Percentiles rank a stretch among this genome's conserved stretches.
Evolutionary conservation across 1,140 invertebrate species (phyloP).

Genomic region (Drosophila guanche): DNA sequence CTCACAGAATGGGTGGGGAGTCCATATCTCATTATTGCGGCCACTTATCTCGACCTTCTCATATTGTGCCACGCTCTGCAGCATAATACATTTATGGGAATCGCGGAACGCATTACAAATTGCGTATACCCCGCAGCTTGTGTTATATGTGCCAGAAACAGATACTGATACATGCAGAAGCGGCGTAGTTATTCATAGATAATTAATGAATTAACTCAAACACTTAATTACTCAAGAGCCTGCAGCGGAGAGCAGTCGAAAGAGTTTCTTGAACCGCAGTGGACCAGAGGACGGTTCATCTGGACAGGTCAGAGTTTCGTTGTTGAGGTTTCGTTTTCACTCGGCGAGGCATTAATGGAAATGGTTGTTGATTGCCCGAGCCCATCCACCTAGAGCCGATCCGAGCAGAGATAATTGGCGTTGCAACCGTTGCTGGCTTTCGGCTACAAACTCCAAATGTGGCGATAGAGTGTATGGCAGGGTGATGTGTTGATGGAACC

Average conservation of each 20-base stretch:
- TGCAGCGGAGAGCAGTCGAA: constrained; percentile 3
- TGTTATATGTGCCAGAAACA: not conserved
- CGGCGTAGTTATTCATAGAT: constrained; percentile 28
- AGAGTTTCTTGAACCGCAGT: constrained; percentile 50
- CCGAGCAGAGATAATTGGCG: constrained; percentile 59
- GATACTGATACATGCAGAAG: not conserved
- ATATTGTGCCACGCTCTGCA: constrained; percentile 19
- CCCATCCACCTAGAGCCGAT: constrained; percentile 38
- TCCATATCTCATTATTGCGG: constrained; percentile 23
- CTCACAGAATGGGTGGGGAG: constrained; percentile 14
- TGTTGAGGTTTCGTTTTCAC: constrained; percentile 39
- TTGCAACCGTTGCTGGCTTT: constrained; percentile 56
- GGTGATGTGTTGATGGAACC: constrained; percentile 36
- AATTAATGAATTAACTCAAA: constrained; percentile 81
- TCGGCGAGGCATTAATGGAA: constrained; percentile 40
- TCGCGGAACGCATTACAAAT: constrained; percentile 26
- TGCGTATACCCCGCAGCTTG: constrained; percentile 22
- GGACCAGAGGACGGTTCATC: constrained; percentile 20
- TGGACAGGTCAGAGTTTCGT: not conserved
- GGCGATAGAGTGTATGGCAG: not conserved
- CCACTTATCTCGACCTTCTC: constrained; percentile 44
- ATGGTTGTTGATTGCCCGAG: constrained; percentile 44
- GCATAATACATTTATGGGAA: constrained; percentile 30
- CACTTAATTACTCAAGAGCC: constrained; percentile 70
- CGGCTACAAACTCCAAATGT: constrained; percentile 31